Base-by-base conservation (phyloP, 2,888 invertebrate species). In the Plagodis pulveraria region DNA sequence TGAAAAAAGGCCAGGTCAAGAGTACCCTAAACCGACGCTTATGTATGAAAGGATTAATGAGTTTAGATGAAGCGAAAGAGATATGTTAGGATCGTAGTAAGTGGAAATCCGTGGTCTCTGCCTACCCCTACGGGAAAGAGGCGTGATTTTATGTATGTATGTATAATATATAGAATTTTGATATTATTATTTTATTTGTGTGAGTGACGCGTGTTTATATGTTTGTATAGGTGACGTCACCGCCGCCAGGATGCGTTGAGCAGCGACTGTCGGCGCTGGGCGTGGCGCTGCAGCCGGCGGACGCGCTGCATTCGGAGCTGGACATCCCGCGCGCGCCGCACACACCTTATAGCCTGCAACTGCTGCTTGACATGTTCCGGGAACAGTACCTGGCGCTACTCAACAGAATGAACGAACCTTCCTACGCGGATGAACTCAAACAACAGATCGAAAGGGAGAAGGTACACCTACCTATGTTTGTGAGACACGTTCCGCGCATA, bases 181-280 rank as follows among this genome's bases (percentile, higher is more conserved):
- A 2, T 22, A 2, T 22, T 22, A 22, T 22, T 22, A 22, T 22
- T 22, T 36, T 33, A 11, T n/a, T 22, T 6, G 42, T 33, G 32
- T 34, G 46, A 5, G 9, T 36, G 49, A 1, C 1, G 22, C 22
- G 22, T 22, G 4, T 22, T 22, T 22, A 22, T 32, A 5, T 32
- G 32, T 32, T 2, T 43, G 22, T 32, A 10, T 74, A 91, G 91
- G 90, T 89, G 83, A 93, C 96, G 66, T 97, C 97, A 42, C 97
- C 98, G 36, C 98, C 98, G 48, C 98, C 97, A 8, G 98, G 98
- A 54, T 97, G 97, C 82, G 97, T 98, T 59, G 98, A 97, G 86
- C 98, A 98, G 83, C 97, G 98, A 71, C 90, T 98, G 60, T 97
- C 97, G 5, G 95, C 96, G 46, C 91, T 98, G 53, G 95, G 96